Base-by-base conservation (phyloP, 2,113 vertebrate genomes). In the Notiomystis cincta region DNA sequence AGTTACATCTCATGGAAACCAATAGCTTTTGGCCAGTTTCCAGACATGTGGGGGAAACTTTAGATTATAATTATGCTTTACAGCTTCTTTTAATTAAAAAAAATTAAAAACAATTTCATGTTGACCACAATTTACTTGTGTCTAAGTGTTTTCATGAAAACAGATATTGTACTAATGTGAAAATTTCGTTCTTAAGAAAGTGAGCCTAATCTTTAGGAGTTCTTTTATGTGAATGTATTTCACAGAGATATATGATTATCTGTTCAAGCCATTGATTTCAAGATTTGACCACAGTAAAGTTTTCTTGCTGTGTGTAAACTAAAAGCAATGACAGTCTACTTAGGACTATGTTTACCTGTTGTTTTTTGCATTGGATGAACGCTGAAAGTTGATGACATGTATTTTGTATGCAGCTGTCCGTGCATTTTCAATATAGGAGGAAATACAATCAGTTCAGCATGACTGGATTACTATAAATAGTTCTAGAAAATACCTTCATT, bases 361-460 rank as follows among this genome's bases (percentile, higher is more conserved):
- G 11, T 30, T 94, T 89, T 89, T 84, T 93, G 44, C 53, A 31
- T 31, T 93, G 38, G 21, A 45, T 80, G 5, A 38, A 65, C 67
- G 53, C 48, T 82, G 56, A 79, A 93, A 79, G 84, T 82, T 87
- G 70, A 80, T 94, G 87, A 82, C 50, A 57, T 91, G n/a, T 90
- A 57, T 94, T 94, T 90, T 77, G 31, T 82, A 69, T 38, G 75
- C 82, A 80, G 89, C 93, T 93, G 81, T 82, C 78, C 69, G 20
- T 86, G 70, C 33, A 9, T 95, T 96, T 94, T 80, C 78, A 77
- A 7, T 93, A 87, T 82, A 88, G 71, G 58, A 93, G 87, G 96
- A 95, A 93, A 95, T 80, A 87, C 78, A 96, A 93, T 96, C 95
- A 94, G 90, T 96, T 97, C 85, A 73, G 87, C 73, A 54, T 96